phyloP scores from a whole-genome alignment of 2,797 vertebrate genomes.

The Simalia tracyae region DNA sequence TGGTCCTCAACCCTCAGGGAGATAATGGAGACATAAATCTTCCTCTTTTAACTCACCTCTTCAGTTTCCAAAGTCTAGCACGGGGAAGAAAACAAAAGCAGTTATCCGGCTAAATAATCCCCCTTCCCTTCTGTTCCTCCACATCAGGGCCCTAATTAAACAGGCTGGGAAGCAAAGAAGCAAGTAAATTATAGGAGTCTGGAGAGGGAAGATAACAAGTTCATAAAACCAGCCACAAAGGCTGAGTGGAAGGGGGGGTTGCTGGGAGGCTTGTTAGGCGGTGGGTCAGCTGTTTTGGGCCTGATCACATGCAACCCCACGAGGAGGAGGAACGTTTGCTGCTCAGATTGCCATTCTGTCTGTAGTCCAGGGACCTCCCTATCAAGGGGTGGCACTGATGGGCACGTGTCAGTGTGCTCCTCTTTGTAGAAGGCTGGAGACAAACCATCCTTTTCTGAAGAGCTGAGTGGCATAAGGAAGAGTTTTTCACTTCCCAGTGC shows the following conservation, averaged over 20 bases:
- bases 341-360: background rate
- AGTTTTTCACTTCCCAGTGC: background rate
- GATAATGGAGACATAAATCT: conserved; percentile 5
- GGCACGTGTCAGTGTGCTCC: background rate
- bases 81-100: background rate
- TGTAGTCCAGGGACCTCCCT: background rate
- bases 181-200: conserved; percentile 27
- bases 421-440: background rate
- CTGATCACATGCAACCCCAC: background rate
- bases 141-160: conserved; percentile 9
- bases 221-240: conserved; percentile 12
- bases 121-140: background rate
- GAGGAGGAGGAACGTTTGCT: too few species aligned
- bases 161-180: background rate
- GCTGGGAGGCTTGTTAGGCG: background rate
- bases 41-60: conserved; percentile 21
- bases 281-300: background rate
- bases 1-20: background rate
- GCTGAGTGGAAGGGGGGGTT: background rate
- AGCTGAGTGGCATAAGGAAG: background rate
- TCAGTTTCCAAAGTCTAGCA: background rate
- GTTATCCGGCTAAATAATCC: conserved; percentile 15
- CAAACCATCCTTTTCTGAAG: background rate
- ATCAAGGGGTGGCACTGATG: background rate
- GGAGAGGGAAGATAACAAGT: conserved; percentile 17